A percentile compares a stretch with the other conserved stretches of the same genome.
Conservation (phyloP, 2,797 vertebrate genomes). For the Kryptolebias ocellatus region DNA sequence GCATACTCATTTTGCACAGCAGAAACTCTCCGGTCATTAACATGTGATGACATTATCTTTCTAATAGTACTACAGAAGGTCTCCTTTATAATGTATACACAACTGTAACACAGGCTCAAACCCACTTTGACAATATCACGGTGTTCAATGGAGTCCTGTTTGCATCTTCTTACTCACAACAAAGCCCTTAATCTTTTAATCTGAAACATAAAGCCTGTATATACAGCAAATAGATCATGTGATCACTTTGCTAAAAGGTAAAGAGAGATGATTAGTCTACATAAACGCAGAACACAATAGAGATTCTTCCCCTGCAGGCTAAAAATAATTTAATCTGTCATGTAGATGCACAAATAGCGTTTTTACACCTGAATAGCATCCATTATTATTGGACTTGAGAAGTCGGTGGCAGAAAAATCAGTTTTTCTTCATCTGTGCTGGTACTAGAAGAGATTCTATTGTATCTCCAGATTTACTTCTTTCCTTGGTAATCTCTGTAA, state of each 20-base stretch:
- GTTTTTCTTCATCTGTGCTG: conserved; percentile 54
- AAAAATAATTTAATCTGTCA: conserved; percentile 82
- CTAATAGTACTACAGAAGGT: conserved; percentile 75
- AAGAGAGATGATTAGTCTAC: conserved; percentile 68
- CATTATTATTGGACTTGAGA: conserved; percentile 70
- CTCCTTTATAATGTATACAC: conserved; percentile 71
- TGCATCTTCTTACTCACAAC: conserved; percentile 56
- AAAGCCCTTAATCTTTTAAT: conserved; percentile 85
- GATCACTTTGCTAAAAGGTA: conserved; percentile 74
- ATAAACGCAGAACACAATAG: conserved; percentile 66
- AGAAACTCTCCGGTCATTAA: conserved; percentile 78
- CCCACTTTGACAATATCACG: conserved; percentile 60
- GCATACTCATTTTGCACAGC: conserved; percentile 60
- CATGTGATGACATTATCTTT: conserved; percentile 79
- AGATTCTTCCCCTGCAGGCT: conserved; percentile 67
- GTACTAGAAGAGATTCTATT: conserved; percentile 49
- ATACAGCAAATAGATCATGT: conserved; percentile 58
- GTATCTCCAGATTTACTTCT: conserved; percentile 53
- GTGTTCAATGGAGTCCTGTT: conserved; percentile 58
- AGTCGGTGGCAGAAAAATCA: conserved; percentile 71
- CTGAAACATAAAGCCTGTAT: conserved; percentile 71
- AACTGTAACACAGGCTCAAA: conserved; percentile 53
- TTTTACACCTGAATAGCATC: conserved; percentile 72
- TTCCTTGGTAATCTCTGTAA: conserved; percentile 63
- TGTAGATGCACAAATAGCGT: conserved; percentile 74